Base-by-base conservation (phyloP, 1,140 invertebrate species). In the Zophobas morio region DNA sequence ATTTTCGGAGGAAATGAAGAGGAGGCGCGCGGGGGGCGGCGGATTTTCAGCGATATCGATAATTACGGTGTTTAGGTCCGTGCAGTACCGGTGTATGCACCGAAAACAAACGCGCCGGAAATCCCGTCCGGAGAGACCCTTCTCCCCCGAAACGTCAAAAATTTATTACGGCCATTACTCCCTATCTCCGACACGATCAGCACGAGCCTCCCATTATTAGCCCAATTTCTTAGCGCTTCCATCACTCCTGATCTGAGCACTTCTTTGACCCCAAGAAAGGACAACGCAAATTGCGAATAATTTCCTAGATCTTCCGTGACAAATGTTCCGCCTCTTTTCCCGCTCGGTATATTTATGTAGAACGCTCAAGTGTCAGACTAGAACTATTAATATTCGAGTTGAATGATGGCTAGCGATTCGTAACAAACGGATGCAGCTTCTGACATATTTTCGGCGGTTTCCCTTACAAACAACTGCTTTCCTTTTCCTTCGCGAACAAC, bases 361-460 rank as follows among this genome's bases (percentile, higher is more conserved):
- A 54, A 73, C 39, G 71, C 54, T 73, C 49, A 40, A 35, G 35
- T 73, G 71, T 73, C 71, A 73, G 71, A 53, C 35, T 73, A n/a
- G 71, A 73, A 73, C 71, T 73, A 73, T 73, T 73, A 73, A 73
- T 73, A 73, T 73, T 73, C 71, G 49, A 53, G 71, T 40, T 56
- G 71, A 73, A 73, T 56, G 71, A 73, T 73, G 71, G 47, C 40
- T 47, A 51, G 34, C 71, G 36, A 73, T 73, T 73, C 54, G 71
- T 56, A 73, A 73, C 70, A 73, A 37, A 54, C 36, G 60, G 39
- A 66, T 66, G 60, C 60, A 66, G 39, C 60, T 40, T 66, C 60
- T 60, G 56, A 60, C 56, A 39, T 60, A 60, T 60, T 66, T 66
- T 66, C 60, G 39, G 60, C n/a, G 60, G 39, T 66, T 66, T 66